Evolutionary conservation across 1,140 invertebrate species (phyloP).

Genomic region (Metaphire vulgaris): DNA sequence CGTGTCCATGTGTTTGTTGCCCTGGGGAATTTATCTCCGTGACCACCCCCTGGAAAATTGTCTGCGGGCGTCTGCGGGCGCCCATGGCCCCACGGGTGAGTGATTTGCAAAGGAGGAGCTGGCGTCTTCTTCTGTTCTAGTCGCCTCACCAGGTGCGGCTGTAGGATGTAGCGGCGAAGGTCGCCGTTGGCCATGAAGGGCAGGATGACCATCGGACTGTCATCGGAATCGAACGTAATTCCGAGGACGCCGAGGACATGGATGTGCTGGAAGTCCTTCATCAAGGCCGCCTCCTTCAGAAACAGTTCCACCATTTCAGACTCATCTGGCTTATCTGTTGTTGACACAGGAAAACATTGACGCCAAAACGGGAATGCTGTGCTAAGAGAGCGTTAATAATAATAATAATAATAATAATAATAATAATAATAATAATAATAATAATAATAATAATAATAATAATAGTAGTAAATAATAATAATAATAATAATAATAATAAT

Average conservation of each 20-base stretch:
- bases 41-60: too few species aligned
- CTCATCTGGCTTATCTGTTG: constrained; percentile 29
- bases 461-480: background rate
- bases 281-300: constrained; percentile 53
- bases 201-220: constrained; percentile 52
- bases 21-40: too few species aligned
- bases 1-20: too few species aligned
- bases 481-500: background rate
- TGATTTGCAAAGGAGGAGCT: too few species aligned
- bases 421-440: background rate
- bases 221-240: constrained; percentile 52
- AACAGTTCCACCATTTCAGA: constrained; percentile 46
- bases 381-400: background rate
- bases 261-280: constrained; percentile 55
- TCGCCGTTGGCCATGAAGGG: constrained; percentile 56
- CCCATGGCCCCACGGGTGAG: too few species aligned
- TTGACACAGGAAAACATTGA: background rate
- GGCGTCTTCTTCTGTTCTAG: too few species aligned
- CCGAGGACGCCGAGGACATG: constrained; percentile 54
- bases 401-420: constrained; percentile 9
- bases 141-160: constrained; percentile 44
- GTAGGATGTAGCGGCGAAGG: constrained; percentile 51
- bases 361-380: background rate
- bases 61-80: too few species aligned
- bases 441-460: background rate